Evolutionary conservation across 64 coral and sea anemone species (phyloP).

Genomic region (Montipora cactus): DNA sequence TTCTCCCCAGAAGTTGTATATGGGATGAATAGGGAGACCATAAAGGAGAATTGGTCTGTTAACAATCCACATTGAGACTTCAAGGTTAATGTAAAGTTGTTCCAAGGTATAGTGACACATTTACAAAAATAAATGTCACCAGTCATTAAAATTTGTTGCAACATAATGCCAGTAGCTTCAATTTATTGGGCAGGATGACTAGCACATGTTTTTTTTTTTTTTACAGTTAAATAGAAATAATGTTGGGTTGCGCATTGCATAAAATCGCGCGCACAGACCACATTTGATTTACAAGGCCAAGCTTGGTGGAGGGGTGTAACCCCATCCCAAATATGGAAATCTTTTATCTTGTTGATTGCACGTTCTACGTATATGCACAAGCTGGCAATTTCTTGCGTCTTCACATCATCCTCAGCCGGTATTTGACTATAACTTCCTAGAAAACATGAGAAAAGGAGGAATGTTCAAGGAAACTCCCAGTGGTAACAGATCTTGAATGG

Average conservation of each 20-base stretch:
- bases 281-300: constrained; percentile 40
- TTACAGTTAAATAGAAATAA: neutral
- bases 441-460: constrained; percentile 6
- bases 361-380: constrained; percentile 22
- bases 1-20: no score
- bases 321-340: constrained; percentile 50
- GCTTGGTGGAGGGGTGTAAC: neutral
- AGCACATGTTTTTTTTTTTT: neutral
- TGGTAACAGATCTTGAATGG: constrained; percentile 25
- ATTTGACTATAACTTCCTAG: neutral
- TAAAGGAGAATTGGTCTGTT: no score
- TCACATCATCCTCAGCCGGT: neutral
- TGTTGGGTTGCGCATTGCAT: constrained; percentile 23
- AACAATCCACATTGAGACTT: no score
- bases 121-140: no score
- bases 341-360: constrained; percentile 47
- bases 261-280: constrained; percentile 24
- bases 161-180: no score
- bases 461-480: constrained; percentile 38
- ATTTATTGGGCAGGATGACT: no score
- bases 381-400: constrained; percentile 28
- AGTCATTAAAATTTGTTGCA: no score
- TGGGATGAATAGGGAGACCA: no score
- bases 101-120: no score
- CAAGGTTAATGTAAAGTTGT: no score